phyloP scores from a whole-genome alignment of 2,797 vertebrate species.

The Clarias platycephalus region DNA sequence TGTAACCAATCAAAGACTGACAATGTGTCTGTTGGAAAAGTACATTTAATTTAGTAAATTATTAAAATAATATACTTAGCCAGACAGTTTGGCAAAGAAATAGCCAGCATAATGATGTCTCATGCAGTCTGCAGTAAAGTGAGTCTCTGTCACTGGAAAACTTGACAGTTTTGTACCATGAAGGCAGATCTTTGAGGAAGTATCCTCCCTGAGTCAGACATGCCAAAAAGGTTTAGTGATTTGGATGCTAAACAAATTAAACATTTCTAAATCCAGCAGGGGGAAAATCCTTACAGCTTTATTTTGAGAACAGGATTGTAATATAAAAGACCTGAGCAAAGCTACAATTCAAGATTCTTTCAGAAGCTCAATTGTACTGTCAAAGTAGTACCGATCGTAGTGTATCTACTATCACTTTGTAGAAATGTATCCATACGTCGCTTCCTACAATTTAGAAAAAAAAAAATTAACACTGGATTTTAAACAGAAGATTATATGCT shows the following conservation, averaged over 20 bases:
- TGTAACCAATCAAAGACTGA: not conserved
- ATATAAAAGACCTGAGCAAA: not conserved
- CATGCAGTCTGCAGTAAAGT: not conserved
- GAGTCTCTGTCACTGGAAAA: slow-evolving; percentile 10
- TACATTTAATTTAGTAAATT: not conserved
- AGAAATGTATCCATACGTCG: not conserved
- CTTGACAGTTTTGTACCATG: slow-evolving; percentile 13
- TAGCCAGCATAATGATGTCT: not conserved
- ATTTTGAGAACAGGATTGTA: not conserved
- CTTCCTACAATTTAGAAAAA: not conserved
- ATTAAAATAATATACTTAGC: not conserved
- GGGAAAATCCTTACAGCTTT: not conserved
- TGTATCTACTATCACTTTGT: not conserved
- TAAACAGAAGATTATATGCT: not conserved
- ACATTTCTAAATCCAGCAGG: not conserved
- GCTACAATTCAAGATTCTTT: not conserved
- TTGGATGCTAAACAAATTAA: not conserved
- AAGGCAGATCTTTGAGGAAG: not conserved
- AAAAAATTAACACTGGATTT: not conserved
- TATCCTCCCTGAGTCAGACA: not conserved
- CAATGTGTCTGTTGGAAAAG: not conserved
- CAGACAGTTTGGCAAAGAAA: not conserved
- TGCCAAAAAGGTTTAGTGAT: slow-evolving; percentile 1
- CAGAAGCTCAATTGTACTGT: not conserved
- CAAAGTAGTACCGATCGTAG: not conserved